Evolutionary conservation across 2,888 invertebrate species (phyloP), one percentile per base, ranked within the genome.

Genomic region (Epirrita christyi): DNA sequence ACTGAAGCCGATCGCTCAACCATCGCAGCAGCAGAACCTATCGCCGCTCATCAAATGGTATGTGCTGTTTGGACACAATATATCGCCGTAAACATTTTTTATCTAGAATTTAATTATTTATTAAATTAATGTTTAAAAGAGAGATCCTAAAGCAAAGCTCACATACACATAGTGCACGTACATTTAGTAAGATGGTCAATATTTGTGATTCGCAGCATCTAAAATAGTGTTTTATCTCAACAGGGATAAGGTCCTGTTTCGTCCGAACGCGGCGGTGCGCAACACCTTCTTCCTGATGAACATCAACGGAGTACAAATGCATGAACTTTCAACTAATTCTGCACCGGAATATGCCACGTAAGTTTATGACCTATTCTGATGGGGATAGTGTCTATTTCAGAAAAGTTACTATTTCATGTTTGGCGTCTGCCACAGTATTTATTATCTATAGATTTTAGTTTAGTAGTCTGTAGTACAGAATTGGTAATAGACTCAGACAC

Each of bases 211-310:
- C 2, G 21, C 21, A 21, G 21, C 21, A 21, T 21, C 21, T 21
- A 21, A 48, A 46, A 38, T n/a, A 58, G 6, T 34, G 0, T 34
- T 45, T 10, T 71, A 55, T 66, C 40, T 10, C 2, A 6, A 4
- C 69, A 92, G 92, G 92, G 88, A 88, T 55, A 88, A 85, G 67
- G 92, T 92, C 2, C 75, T 92, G 70, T 92, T 92, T 62, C 83
- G 92, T 0, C 85, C 88, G 40, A 92, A 92, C 79, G 92, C 92
- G 2, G 92, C 92, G 3, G 88, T 87, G 0, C 83, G 88, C 58
- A 88, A 91, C 72, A 86, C 92, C 0, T 92, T 92, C 80, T 92
- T 92, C 84, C 76, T 92, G 11, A 90, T 92, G 86, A 92, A 91
- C 76, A 91, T 92, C 73, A 90, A 92, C 68, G 85, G 86, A 0